These are phyloP conservation scores for Dendrolimus houi DNA, from an alignment of 2,888 invertebrate genomes.

Conservation along the genomic window DNA sequence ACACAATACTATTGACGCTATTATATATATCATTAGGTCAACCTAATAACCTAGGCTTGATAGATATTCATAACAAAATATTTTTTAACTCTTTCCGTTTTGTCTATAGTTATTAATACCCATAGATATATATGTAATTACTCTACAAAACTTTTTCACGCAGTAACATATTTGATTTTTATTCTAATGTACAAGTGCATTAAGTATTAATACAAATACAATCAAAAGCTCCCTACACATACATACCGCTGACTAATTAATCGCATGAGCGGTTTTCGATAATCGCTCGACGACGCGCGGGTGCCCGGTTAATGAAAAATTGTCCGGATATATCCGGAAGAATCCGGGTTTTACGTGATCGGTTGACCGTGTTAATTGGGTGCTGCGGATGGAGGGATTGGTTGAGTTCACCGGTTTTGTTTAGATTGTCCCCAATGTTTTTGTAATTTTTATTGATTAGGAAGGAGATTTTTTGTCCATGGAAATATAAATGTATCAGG, in stretches of 20 bases:
- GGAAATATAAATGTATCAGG: too few relatives aligned
- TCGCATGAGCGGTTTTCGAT: slow-evolving; percentile 59
- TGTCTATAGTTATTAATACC: too few relatives aligned
- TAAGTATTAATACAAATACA: slow-evolving; percentile 51
- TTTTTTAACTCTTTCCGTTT: too few relatives aligned
- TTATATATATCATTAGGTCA: too few relatives aligned
- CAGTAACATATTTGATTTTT: too few relatives aligned
- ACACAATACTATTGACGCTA: too few relatives aligned
- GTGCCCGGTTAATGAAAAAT: slow-evolving; percentile 59
- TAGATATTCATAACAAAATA: too few relatives aligned
- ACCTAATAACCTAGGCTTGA: too few relatives aligned
- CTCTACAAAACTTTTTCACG: too few relatives aligned
- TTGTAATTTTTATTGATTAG: neutral
- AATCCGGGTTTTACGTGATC: slow-evolving; percentile 27
- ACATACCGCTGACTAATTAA: slow-evolving; percentile 50
- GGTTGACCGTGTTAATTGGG: slow-evolving; percentile 48
- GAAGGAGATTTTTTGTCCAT: neutral
- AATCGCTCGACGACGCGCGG: slow-evolving; percentile 36
- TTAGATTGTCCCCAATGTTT: slow-evolving; percentile 1
- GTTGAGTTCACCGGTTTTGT: slow-evolving; percentile 7
- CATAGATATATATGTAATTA: too few relatives aligned
- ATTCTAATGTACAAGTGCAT: too few relatives aligned
- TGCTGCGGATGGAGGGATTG: slow-evolving; percentile 13
- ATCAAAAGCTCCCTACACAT: slow-evolving; percentile 44
- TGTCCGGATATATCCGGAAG: slow-evolving; percentile 44